These are phyloP conservation scores for Eretmocerus hayati DNA, from an alignment of 2,888 invertebrate species.

Conservation along the genomic window DNA sequence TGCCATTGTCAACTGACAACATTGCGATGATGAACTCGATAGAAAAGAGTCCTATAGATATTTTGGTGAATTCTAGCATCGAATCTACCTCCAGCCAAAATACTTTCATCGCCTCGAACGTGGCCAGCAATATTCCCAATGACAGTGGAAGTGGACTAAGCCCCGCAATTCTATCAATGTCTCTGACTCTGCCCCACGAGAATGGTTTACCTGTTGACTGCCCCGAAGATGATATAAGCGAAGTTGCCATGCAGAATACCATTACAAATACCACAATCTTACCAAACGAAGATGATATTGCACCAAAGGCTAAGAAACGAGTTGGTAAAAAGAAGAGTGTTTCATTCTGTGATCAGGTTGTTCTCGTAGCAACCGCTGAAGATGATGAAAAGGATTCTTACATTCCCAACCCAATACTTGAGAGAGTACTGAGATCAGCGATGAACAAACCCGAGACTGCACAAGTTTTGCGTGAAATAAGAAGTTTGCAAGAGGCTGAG, in stretches of 20 bases:
- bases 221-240: constrained; percentile 43
- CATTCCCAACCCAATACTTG: constrained; percentile 84
- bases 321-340: constrained; percentile 86
- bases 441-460: constrained; percentile 65
- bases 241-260: constrained; percentile 45
- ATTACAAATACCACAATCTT: constrained; percentile 43
- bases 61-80: constrained; percentile 25
- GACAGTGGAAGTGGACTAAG: constrained; percentile 35
- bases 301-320: constrained; percentile 50
- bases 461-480: constrained; percentile 51
- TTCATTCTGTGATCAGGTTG: constrained; percentile 91
- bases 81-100: constrained; percentile 34
- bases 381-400: constrained; percentile 86
- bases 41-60: constrained; percentile 17
- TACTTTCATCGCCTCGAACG: constrained; percentile 22
- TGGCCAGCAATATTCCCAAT: constrained; percentile 10
- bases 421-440: constrained; percentile 76
- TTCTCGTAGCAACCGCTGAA: constrained; percentile 85
- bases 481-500: constrained; percentile 47
- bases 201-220: constrained; percentile 47
- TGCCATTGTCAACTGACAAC: constrained; percentile 25
- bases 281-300: constrained; percentile 42
- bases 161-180: constrained; percentile 41
- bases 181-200: constrained; percentile 48
- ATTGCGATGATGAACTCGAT: constrained; percentile 18